Percentiles rank a stretch among this genome's conserved stretches.
Evolutionary conservation across 2,888 invertebrate genomes (phyloP).

Genomic region (Artemia sinica): DNA sequence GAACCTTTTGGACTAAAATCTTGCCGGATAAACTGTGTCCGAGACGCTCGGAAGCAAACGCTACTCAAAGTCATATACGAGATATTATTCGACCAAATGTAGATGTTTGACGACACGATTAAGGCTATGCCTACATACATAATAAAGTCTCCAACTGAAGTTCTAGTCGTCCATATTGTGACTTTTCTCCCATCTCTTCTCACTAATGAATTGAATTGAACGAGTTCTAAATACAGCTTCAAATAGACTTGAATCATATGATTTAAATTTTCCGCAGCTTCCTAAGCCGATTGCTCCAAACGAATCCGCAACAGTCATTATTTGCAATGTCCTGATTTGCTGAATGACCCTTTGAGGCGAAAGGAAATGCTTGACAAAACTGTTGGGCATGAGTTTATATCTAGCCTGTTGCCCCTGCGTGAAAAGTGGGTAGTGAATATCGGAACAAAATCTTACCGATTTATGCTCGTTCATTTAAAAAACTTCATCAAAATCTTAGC

Average conservation of each 20-base stretch:
- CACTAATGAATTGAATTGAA: background rate
- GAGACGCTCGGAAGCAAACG: background rate
- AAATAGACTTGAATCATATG: constrained; percentile 2
- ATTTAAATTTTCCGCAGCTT: background rate
- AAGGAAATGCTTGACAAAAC: constrained; percentile 2
- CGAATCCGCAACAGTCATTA: background rate
- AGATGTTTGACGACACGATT: background rate
- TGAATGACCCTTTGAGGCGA: background rate
- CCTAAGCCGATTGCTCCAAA: background rate
- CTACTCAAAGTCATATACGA: background rate
- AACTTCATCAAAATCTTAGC: no score
- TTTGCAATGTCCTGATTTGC: background rate
- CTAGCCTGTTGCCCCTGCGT: no score
- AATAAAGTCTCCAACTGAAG: constrained; percentile 1
- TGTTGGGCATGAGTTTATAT: background rate
- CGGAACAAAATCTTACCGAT: no score
- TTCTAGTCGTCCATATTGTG: background rate
- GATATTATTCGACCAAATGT: background rate
- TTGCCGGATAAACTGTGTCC: background rate
- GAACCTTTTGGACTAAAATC: background rate
- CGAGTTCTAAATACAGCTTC: background rate
- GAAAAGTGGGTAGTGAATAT: no score
- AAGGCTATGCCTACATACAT: background rate
- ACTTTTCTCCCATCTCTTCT: background rate
- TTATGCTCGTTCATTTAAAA: no score